Conservation (phyloP, 2,888 invertebrate species). For the Zhengitettix transpicula region DNA sequence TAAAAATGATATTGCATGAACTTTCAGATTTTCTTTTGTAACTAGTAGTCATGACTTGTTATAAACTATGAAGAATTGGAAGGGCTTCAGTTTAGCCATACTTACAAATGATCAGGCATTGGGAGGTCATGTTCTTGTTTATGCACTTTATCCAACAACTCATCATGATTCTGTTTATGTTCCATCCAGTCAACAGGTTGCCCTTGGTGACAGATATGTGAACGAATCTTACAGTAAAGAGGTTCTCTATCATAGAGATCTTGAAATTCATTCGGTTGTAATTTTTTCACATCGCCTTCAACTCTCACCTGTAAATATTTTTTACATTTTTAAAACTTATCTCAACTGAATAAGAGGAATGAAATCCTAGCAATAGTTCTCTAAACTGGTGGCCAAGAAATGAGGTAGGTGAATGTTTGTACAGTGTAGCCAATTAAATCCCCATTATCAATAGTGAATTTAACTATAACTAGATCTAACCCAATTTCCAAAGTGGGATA, state of each 20-base stretch:
- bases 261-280: conserved; percentile 20
- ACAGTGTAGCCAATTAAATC: no score
- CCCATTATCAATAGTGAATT: no score
- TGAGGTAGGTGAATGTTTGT: no score
- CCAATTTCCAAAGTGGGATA: no score
- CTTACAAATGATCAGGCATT: conserved; percentile 32
- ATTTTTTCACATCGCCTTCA: conserved; percentile 25
- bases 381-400: no score
- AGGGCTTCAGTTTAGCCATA: conserved; percentile 9
- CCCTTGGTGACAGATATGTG: conserved; percentile 29
- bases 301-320: conserved; percentile 25
- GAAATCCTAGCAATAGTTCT: no score
- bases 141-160: conserved; percentile 19
- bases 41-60: not conserved
- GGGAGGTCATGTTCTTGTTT: conserved; percentile 21
- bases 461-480: no score
- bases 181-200: conserved; percentile 27
- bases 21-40: not conserved
- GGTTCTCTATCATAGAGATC: conserved; percentile 29
- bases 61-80: not conserved
- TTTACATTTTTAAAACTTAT: no score
- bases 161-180: conserved; percentile 26
- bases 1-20: not conserved
- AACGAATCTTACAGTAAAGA: conserved; percentile 28
- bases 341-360: no score